Base-by-base conservation (phyloP, 2,888 invertebrate genomes). In the Teleogryllus oceanicus region DNA sequence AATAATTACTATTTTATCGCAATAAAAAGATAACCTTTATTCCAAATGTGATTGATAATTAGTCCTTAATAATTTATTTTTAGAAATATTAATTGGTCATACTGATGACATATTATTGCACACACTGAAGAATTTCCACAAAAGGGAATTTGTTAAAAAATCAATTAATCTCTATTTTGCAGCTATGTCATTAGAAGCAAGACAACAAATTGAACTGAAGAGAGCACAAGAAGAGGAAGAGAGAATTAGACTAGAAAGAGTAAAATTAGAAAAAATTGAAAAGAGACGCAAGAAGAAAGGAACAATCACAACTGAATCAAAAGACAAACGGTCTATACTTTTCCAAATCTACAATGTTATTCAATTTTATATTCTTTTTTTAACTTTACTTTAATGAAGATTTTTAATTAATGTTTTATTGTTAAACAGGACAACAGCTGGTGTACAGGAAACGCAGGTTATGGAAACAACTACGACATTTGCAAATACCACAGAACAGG, bases 391-490 rank as follows among this genome's bases (percentile, higher is more conserved):
- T 74, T 13, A 74, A 11, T 74, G 74, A 74, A 20, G 5, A 37
- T 74, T 74, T 74, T 74, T 74, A n/a, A 74, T n/a, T 74, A 74
- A 74, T 74, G n/a, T 77, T 16, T 49, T 37, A 77, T 37, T 77
- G 13, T 16, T 49, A 77, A 37, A 37, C 79, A 88, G 88, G 81
- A 89, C 88, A 84, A 87, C 89, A 78, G 84, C 89, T 24, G 90
- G 90, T 78, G 87, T 91, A 49, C 87, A 89, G 83, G 87, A 88
- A 81, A 89, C 88, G 0, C 88, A 91, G 84, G 87, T 90, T 78
- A 87, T 92, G 18, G 90, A 92, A 85, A 88, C 89, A 76, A 88
- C 91, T 18, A 89, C 90, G 84, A 87, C 89, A 75, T 89, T 91
- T n/a, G 86, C 86, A 80, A 88, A 89, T 84, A 86, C 88, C 82